Conservation (phyloP, 1,140 invertebrate genomes). For the Orius insidiosus region DNA sequence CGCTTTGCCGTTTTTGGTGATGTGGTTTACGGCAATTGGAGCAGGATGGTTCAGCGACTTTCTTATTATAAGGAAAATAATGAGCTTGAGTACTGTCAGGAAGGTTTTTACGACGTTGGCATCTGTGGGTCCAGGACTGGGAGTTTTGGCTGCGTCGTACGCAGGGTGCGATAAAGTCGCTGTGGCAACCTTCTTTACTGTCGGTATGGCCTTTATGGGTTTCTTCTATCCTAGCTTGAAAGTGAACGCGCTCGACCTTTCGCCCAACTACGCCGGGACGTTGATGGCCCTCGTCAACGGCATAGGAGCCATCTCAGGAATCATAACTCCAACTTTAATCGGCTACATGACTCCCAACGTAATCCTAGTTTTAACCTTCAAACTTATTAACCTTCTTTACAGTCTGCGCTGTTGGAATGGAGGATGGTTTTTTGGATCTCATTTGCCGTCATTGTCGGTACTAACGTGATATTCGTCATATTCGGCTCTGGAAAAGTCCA, state of each 20-base stretch:
- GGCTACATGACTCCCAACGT: slow-evolving; percentile 56
- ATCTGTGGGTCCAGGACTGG: slow-evolving; percentile 53
- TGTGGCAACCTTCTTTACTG: slow-evolving; percentile 45
- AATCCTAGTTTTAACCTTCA: slow-evolving; percentile 19
- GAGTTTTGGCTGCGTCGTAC: slow-evolving; percentile 63
- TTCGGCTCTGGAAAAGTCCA: slow-evolving; percentile 54
- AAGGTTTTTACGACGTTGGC: slow-evolving; percentile 58
- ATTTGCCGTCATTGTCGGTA: slow-evolving; percentile 48
- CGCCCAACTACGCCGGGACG: slow-evolving; percentile 63
- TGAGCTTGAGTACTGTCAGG: slow-evolving; percentile 38
- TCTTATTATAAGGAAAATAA: slow-evolving; percentile 33
- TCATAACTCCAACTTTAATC: slow-evolving; percentile 58
- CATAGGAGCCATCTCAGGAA: slow-evolving; percentile 62
- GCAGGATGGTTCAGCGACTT: slow-evolving; percentile 49
- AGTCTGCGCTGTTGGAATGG: slow-evolving; percentile 63
- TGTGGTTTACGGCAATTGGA: slow-evolving; percentile 52
- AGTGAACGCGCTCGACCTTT: slow-evolving; percentile 65
- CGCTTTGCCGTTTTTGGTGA: slow-evolving; percentile 48
- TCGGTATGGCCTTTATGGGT: slow-evolving; percentile 57
- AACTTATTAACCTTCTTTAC: slow-evolving; percentile 21
- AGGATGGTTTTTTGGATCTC: slow-evolving; percentile 67
- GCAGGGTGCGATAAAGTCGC: slow-evolving; percentile 48
- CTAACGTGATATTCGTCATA: slow-evolving; percentile 52
- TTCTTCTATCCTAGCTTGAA: slow-evolving; percentile 59
- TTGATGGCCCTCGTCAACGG: slow-evolving; percentile 73